phyloP scores from a whole-genome alignment of 2,797 vertebrate species.

The Gymnopithys bicolor region DNA sequence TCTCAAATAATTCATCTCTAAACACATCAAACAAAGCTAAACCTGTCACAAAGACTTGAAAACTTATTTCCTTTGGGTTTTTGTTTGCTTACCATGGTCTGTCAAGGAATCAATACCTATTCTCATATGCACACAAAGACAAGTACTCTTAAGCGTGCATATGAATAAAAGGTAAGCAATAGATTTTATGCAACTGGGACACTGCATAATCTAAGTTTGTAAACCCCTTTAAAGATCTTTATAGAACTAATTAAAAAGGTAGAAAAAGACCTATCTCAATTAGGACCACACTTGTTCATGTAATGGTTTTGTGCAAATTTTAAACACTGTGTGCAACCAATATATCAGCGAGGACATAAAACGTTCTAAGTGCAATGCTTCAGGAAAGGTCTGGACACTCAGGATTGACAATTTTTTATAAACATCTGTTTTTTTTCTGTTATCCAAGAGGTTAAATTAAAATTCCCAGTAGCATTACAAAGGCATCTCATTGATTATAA shows the following conservation, averaged over 20 bases:
- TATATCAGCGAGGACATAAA: not conserved
- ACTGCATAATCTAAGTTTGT: not conserved
- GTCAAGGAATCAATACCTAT: constrained; percentile 55
- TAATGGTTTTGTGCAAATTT: not conserved
- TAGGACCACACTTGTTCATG: not conserved
- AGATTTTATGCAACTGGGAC: constrained; percentile 39
- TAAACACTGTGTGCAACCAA: not conserved
- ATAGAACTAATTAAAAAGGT: constrained; percentile 9
- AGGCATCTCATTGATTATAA: not conserved
- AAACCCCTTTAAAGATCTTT: constrained; percentile 5
- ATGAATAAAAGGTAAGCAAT: constrained; percentile 42
- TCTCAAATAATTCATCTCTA: constrained; percentile 8
- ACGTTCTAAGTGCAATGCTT: not conserved
- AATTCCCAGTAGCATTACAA: not conserved
- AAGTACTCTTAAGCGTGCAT: constrained; percentile 38
- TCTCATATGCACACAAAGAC: constrained; percentile 32
- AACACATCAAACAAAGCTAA: constrained; percentile 26
- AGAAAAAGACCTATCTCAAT: constrained; percentile 17
- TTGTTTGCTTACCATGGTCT: constrained; percentile 28
- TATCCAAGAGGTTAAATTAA: not conserved
- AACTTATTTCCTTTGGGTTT: constrained; percentile 55
- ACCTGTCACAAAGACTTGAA: constrained; percentile 8
- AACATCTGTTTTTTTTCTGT: not conserved
- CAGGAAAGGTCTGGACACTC: not conserved
- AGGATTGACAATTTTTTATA: not conserved